These are phyloP conservation scores for Aromia moschata DNA, from an alignment of 2,888 invertebrate genomes.

Conservation along the genomic window DNA sequence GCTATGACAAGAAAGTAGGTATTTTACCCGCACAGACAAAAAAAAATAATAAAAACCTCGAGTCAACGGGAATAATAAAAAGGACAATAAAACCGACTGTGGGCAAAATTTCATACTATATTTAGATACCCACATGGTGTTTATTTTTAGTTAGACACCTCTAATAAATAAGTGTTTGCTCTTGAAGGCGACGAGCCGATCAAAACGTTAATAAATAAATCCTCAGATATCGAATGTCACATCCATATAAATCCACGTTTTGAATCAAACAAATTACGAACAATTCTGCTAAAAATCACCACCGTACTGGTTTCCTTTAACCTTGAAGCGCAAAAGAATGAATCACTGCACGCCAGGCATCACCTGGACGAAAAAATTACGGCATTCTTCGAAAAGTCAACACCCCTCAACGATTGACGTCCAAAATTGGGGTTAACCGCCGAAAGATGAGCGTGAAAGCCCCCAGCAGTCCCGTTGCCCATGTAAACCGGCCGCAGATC, in stretches of 20 bases:
- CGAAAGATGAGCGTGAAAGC: not conserved
- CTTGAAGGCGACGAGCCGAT: not conserved
- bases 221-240: slow-evolving; percentile 50
- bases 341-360: slow-evolving; percentile 26
- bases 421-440: not conserved
- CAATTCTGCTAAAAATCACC: slow-evolving; percentile 18
- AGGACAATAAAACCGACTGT: too few relatives aligned
- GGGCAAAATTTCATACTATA: slow-evolving; percentile 41
- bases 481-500: not conserved
- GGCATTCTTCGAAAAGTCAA: slow-evolving; percentile 21
- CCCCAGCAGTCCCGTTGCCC: not conserved
- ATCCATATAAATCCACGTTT: slow-evolving; percentile 50
- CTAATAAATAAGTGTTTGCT: not conserved
- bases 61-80: too few relatives aligned
- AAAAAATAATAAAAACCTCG: too few relatives aligned
- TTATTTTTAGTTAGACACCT: slow-evolving; percentile 46
- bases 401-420: slow-evolving; percentile 12
- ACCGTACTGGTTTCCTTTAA: slow-evolving; percentile 23
- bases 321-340: slow-evolving; percentile 31
- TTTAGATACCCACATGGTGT: slow-evolving; percentile 51
- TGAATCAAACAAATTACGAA: slow-evolving; percentile 20
- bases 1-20: not conserved
- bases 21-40: slow-evolving; percentile 47
- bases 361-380: slow-evolving; percentile 14
- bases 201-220: slow-evolving; percentile 17